phyloP scores from a whole-genome alignment of 2,888 invertebrate genomes.

The Therioaphis trifolii region DNA sequence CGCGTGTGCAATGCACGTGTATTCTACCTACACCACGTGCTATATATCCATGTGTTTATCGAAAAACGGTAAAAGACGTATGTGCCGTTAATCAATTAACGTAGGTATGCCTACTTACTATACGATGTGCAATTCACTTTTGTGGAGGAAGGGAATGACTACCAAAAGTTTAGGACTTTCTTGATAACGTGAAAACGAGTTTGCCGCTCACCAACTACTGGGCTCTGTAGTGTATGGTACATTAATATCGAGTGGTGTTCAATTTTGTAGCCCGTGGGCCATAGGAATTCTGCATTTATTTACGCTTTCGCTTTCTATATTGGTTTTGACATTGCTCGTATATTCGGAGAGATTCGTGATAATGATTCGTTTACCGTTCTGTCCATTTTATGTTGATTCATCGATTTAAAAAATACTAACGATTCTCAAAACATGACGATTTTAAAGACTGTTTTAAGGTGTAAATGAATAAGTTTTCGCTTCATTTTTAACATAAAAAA shows the following conservation, averaged over 20 bases:
- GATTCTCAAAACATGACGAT: neutral
- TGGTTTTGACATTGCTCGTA: constrained; percentile 27
- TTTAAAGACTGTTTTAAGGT: constrained; percentile 18
- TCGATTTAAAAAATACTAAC: constrained; percentile 17
- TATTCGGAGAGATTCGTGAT: constrained; percentile 25
- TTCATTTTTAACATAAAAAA: no score
- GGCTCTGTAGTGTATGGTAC: neutral
- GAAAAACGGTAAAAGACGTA: no score
- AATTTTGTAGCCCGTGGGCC: neutral
- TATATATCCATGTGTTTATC: no score
- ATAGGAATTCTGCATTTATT: neutral
- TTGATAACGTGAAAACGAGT: constrained; percentile 7
- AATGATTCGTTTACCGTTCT: constrained; percentile 21
- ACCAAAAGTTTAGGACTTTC: constrained; percentile 28
- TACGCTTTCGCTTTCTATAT: constrained; percentile 56
- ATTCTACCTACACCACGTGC: neutral
- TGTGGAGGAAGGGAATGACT: neutral
- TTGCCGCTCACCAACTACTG: neutral
- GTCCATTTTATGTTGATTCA: constrained; percentile 21
- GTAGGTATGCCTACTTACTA: no score
- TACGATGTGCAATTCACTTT: neutral
- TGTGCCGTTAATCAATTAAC: no score
- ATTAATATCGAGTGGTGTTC: neutral
- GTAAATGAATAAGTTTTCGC: no score
- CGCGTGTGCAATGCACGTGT: neutral